A percentile compares a stretch with the other conserved stretches of the same genome.
phyloP scores from a whole-genome alignment of 2,113 vertebrate species.

The Xenopus tropicalis region DNA sequence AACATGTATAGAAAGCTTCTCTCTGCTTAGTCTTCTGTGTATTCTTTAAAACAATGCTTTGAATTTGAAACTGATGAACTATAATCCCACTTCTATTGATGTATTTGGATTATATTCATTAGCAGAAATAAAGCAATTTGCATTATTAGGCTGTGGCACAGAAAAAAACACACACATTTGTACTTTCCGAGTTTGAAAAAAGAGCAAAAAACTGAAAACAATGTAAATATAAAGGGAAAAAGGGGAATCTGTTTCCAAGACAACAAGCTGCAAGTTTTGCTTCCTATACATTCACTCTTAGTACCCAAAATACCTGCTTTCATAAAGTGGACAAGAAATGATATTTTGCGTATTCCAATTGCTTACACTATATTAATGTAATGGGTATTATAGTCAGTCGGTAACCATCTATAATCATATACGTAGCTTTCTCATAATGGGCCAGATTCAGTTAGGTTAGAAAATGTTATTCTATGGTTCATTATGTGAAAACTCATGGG shows the following conservation, averaged over 20 bases:
- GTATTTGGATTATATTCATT: slow-evolving; percentile 51
- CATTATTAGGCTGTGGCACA: slow-evolving; percentile 53
- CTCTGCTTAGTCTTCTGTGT: background rate
- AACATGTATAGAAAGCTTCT: background rate
- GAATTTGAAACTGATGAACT: slow-evolving; percentile 49
- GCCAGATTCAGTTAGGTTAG: no score
- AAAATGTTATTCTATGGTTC: no score
- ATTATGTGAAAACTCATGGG: no score
- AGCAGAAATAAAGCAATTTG: slow-evolving; percentile 53
- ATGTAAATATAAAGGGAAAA: slow-evolving; percentile 7
- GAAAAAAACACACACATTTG: slow-evolving; percentile 48
- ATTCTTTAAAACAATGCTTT: slow-evolving; percentile 23
- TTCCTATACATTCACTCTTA: slow-evolving; percentile 19
- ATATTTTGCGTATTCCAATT: slow-evolving; percentile 24
- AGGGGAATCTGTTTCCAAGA: slow-evolving; percentile 44
- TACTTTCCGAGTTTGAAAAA: slow-evolving; percentile 36
- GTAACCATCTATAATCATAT: slow-evolving; percentile 16
- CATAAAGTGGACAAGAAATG: slow-evolving; percentile 8
- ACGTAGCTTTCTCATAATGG: slow-evolving; percentile 25
- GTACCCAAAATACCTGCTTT: slow-evolving; percentile 11
- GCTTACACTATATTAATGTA: slow-evolving; percentile 17
- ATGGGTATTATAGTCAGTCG: slow-evolving; percentile 26
- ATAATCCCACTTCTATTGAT: slow-evolving; percentile 39
- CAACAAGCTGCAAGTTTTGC: slow-evolving; percentile 28
- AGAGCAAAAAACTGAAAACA: slow-evolving; percentile 20